Evolutionary conservation across 2,888 invertebrate genomes (phyloP).

Genomic region (Muschampia plurimacula): DNA sequence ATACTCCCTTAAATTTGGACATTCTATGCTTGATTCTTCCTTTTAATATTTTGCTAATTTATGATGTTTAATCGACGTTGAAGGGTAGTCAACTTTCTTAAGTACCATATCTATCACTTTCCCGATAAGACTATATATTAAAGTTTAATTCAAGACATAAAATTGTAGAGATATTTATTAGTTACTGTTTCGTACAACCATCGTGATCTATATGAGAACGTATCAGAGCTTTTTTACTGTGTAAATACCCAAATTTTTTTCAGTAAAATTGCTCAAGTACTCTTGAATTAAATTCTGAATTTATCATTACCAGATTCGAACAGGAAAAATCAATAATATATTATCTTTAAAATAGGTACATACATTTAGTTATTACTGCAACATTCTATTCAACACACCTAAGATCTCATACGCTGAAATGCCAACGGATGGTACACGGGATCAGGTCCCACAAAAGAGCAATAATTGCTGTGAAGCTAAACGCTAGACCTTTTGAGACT

Average conservation of each 20-base stretch:
- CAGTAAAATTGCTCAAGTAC: no score
- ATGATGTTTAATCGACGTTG: neutral
- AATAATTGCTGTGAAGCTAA: conserved; percentile 36
- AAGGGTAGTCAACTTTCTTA: no score
- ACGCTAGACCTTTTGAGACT: conserved; percentile 31
- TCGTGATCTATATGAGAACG: no score
- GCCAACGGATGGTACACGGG: conserved; percentile 7
- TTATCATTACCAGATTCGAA: no score
- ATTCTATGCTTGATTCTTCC: conserved; percentile 19
- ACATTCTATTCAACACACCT: conserved; percentile 3
- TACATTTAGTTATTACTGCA: neutral
- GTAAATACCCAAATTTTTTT: no score
- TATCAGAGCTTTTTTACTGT: no score
- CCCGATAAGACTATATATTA: no score
- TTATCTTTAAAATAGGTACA: neutral
- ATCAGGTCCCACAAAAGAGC: conserved; percentile 17
- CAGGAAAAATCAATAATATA: no score
- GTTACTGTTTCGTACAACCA: neutral
- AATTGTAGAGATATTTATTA: neutral
- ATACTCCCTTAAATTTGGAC: conserved; percentile 57
- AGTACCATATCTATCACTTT: neutral
- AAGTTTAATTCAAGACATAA: no score
- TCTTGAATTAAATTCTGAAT: no score
- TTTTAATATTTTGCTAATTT: conserved; percentile 33
- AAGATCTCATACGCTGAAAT: conserved; percentile 1